A percentile compares a stretch with the other conserved stretches of the same genome.
These are phyloP conservation scores for Macrotis lagotis DNA, from an alignment of 2,113 vertebrate genomes.

Conservation along the genomic window DNA sequence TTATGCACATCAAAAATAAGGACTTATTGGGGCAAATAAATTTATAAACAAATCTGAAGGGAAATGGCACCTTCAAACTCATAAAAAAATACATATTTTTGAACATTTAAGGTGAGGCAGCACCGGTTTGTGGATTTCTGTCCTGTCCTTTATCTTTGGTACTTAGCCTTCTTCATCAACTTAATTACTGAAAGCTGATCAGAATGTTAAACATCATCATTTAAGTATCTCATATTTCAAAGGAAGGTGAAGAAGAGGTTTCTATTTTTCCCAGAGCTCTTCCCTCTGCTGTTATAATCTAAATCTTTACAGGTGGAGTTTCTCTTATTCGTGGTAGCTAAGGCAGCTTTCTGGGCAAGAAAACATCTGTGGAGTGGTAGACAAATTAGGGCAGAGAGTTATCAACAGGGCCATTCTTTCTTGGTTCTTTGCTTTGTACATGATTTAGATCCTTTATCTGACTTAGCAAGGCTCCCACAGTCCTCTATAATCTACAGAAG, in stretches of 20 bases:
- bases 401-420: too few species aligned
- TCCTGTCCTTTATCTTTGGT: slow-evolving; percentile 90
- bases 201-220: background rate
- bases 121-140: slow-evolving; percentile 83
- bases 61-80: background rate
- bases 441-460: too few species aligned
- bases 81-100: slow-evolving; percentile 67
- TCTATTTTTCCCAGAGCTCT: slow-evolving; percentile 85
- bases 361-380: too few species aligned
- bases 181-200: slow-evolving; percentile 18
- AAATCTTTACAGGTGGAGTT: slow-evolving; percentile 90
- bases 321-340: too few species aligned
- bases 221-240: slow-evolving; percentile 1
- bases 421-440: too few species aligned
- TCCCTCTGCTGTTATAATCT: slow-evolving; percentile 88
- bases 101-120: slow-evolving; percentile 85
- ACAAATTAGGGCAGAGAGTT: too few species aligned
- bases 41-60: slow-evolving; percentile 5
- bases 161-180: slow-evolving; percentile 60
- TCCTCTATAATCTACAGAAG: too few species aligned
- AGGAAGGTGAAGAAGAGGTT: slow-evolving; percentile 42
- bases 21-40: slow-evolving; percentile 32
- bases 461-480: too few species aligned
- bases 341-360: too few species aligned
- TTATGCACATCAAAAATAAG: background rate